Evolutionary conservation across 2,888 invertebrate genomes (phyloP).

Genomic region (Drosophila lutescens): DNA sequence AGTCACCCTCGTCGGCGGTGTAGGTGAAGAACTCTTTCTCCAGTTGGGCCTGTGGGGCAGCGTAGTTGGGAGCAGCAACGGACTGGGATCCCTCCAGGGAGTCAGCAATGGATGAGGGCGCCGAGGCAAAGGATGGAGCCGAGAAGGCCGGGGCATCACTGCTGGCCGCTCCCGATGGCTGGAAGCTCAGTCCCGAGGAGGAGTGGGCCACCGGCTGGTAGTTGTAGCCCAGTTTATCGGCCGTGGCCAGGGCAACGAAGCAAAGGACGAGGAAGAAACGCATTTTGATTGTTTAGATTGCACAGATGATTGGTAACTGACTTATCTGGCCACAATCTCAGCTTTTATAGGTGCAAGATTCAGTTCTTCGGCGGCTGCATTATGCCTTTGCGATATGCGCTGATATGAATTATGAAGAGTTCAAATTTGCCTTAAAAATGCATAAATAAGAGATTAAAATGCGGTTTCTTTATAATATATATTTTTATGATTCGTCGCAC

Average conservation of each 20-base stretch:
- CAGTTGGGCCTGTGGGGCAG: constrained; percentile 55
- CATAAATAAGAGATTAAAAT: constrained; percentile 64
- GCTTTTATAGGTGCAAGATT: constrained; percentile 61
- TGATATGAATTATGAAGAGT: constrained; percentile 31
- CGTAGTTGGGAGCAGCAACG: constrained; percentile 43
- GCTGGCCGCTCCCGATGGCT: constrained; percentile 42
- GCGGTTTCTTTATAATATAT: constrained; percentile 43
- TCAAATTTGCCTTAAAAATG: constrained; percentile 50
- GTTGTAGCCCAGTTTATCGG: constrained; percentile 64
- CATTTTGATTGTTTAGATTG: constrained; percentile 56
- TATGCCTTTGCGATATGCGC: background rate
- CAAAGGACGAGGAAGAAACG: constrained; percentile 67
- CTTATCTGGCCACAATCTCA: constrained; percentile 8
- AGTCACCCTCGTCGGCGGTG: constrained; percentile 79
- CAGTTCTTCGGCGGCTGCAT: constrained; percentile 37
- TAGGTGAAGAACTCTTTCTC: constrained; percentile 80
- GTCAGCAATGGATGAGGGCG: constrained; percentile 7
- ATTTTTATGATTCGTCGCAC: constrained; percentile 45
- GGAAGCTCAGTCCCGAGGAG: constrained; percentile 54
- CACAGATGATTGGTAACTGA: constrained; percentile 56
- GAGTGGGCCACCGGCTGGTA: constrained; percentile 68
- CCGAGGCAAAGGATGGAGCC: constrained; percentile 16
- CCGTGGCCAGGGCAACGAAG: constrained; percentile 56
- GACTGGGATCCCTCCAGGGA: constrained; percentile 34
- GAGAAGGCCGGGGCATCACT: constrained; percentile 10